Evolutionary conservation across 1,140 invertebrate genomes (phyloP).

Genomic region (Drosophila bifasciata): DNA sequence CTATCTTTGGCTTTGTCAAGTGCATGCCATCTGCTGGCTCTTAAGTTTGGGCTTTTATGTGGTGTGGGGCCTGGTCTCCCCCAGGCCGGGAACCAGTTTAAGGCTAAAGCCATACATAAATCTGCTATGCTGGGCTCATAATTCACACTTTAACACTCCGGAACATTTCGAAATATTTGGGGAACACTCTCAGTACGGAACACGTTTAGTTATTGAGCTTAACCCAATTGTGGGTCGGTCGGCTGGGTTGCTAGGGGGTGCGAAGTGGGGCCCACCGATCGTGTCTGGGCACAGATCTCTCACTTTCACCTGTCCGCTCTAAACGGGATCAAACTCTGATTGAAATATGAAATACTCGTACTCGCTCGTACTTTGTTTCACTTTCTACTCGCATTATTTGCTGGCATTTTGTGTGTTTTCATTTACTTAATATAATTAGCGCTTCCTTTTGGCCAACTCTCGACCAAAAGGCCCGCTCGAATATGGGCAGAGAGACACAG

Average conservation of each 20-base stretch:
- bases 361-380: slow-evolving; percentile 64
- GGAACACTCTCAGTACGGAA: slow-evolving; percentile 25
- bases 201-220: slow-evolving; percentile 75
- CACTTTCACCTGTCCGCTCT: slow-evolving; percentile 67
- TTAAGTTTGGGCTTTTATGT: slow-evolving; percentile 8
- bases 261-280: no score
- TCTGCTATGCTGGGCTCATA: slow-evolving; percentile 36
- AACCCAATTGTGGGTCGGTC: slow-evolving; percentile 59
- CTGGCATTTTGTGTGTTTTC: slow-evolving; percentile 19
- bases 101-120: slow-evolving; percentile 22
- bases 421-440: slow-evolving; percentile 57
- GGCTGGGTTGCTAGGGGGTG: slow-evolving; percentile 5
- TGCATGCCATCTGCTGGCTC: slow-evolving; percentile 47
- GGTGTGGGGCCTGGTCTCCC: background rate
- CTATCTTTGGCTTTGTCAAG: slow-evolving; percentile 46
- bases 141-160: slow-evolving; percentile 49
- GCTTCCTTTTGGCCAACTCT: slow-evolving; percentile 58
- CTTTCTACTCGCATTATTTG: slow-evolving; percentile 57
- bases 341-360: slow-evolving; percentile 66
- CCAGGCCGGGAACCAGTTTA: slow-evolving; percentile 57
- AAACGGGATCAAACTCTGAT: slow-evolving; percentile 49
- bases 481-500: slow-evolving; percentile 22
- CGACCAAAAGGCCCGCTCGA: slow-evolving; percentile 34
- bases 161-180: background rate
- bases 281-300: slow-evolving; percentile 58